These are phyloP conservation scores for Poecilia latipinna DNA, from an alignment of 2,113 vertebrate species.

Conservation along the genomic window DNA sequence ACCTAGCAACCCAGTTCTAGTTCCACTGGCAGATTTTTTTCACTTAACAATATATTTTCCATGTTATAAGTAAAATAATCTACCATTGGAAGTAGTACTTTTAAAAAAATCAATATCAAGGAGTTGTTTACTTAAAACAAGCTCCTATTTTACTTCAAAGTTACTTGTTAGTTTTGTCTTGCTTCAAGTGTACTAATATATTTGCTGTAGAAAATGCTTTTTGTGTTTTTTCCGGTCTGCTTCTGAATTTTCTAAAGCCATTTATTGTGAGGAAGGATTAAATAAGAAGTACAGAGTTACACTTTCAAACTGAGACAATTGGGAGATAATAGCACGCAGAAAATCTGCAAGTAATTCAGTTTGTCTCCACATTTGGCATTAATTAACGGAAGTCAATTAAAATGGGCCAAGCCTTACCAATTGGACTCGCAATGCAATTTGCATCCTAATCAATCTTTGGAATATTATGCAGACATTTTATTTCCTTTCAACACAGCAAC, in stretches of 20 bases:
- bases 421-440: conserved; percentile 73
- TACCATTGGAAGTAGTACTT: too few species aligned
- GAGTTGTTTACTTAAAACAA: too few species aligned
- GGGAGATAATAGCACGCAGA: conserved; percentile 73
- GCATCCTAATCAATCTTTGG: conserved; percentile 73
- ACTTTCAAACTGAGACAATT: conserved; percentile 57
- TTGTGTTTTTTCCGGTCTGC: too few species aligned
- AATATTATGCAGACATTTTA: conserved; percentile 63
- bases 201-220: too few species aligned
- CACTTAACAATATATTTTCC: too few species aligned
- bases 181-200: too few species aligned
- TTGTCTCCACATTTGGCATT: conserved; percentile 72
- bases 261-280: conserved; percentile 42
- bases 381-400: conserved; percentile 81
- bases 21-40: too few species aligned
- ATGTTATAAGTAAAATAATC: too few species aligned
- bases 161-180: too few species aligned
- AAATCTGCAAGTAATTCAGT: conserved; percentile 73
- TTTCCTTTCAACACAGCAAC: conserved; percentile 48
- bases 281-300: conserved; percentile 21
- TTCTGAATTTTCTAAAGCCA: conserved; percentile 20
- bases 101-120: too few species aligned
- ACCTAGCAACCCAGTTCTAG: too few species aligned
- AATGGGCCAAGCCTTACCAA: conserved; percentile 69
- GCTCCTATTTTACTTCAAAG: too few species aligned